Percentiles rank a stretch among this genome's conserved stretches.
These are phyloP conservation scores for Carcina quercana DNA, from an alignment of 2,888 invertebrate species.

Conservation along the genomic window DNA sequence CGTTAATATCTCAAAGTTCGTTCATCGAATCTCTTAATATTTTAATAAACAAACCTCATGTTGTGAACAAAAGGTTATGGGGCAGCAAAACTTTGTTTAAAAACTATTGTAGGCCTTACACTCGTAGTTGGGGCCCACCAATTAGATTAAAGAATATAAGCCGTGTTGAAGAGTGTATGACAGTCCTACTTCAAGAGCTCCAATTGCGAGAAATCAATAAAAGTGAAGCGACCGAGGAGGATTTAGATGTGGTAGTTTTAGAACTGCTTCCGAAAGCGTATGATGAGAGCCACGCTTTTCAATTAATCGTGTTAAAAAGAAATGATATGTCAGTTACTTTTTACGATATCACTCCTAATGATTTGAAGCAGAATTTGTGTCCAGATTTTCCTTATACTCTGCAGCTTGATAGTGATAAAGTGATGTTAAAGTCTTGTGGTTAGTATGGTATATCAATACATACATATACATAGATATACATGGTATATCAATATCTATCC, in stretches of 20 bases:
- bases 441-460: too few relatives aligned
- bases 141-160: constrained; percentile 5
- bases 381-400: constrained; percentile 68
- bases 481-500: too few relatives aligned
- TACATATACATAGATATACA: too few relatives aligned
- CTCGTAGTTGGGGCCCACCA: constrained; percentile 19
- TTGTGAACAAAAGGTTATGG: constrained; percentile 82
- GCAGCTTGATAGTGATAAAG: constrained; percentile 38
- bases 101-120: constrained; percentile 17
- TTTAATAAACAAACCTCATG: constrained; percentile 79
- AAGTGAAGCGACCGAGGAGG: constrained; percentile 9
- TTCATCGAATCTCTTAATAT: constrained; percentile 80
- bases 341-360: constrained; percentile 52
- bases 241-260: constrained; percentile 34
- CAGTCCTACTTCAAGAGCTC: constrained; percentile 17
- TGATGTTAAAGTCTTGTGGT: constrained; percentile 58
- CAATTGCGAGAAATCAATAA: constrained; percentile 12
- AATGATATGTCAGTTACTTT: constrained; percentile 47
- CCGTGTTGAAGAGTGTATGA: constrained; percentile 19
- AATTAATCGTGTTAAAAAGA: constrained; percentile 54
- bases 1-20: constrained; percentile 16
- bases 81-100: constrained; percentile 52
- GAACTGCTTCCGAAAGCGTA: constrained; percentile 56
- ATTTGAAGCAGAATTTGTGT: constrained; percentile 45
- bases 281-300: constrained; percentile 38